Conservation (phyloP, 2,888 invertebrate species). For the Anorthoa munda region DNA sequence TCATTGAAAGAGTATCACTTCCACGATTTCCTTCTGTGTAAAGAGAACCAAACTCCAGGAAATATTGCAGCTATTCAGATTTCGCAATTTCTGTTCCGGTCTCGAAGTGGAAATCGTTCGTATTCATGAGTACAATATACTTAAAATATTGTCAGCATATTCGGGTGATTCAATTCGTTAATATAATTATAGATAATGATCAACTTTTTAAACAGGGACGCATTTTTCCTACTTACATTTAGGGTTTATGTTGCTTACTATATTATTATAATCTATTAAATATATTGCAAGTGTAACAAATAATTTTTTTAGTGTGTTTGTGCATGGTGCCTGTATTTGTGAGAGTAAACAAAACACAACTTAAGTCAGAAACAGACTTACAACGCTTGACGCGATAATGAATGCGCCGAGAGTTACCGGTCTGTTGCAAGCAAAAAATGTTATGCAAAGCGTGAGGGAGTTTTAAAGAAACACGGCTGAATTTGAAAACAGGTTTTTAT, state of each 20-base stretch:
- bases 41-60: no score
- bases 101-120: not conserved
- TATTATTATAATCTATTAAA: constrained; percentile 14
- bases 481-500: not conserved
- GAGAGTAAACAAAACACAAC: not conserved
- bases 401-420: not conserved
- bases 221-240: constrained; percentile 7
- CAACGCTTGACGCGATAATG: not conserved
- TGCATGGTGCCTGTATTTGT: constrained; percentile 37
- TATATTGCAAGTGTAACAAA: constrained; percentile 42
- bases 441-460: not conserved
- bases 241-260: constrained; percentile 5
- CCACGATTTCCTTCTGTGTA: not conserved
- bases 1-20: not conserved
- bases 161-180: no score
- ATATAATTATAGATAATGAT: no score
- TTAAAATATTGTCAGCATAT: not conserved
- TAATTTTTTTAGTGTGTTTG: constrained; percentile 25
- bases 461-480: not conserved
- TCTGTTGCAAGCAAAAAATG: constrained; percentile 3
- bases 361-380: constrained; percentile 9
- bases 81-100: not conserved
- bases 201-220: not conserved
- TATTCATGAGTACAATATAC: not conserved
- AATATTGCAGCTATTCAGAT: not conserved